Conservation (phyloP, 1,140 invertebrate genomes). For the Polypedilum vanderplanki region DNA sequence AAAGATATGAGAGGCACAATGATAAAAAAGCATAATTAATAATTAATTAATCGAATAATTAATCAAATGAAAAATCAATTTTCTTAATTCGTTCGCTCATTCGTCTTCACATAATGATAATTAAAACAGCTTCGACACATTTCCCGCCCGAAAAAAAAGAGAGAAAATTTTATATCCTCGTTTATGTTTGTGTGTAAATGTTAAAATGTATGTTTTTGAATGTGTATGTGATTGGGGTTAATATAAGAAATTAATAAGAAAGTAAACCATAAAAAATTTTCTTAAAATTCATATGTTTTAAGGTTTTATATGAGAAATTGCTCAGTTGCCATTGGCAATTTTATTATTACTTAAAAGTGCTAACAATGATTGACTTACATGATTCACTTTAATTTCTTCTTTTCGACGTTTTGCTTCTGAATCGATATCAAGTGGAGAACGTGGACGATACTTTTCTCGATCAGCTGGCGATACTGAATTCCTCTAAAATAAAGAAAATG, state of each 20-base stretch:
- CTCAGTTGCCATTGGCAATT: constrained; percentile 26
- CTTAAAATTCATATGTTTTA: background rate
- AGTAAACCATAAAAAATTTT: background rate
- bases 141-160: constrained; percentile 23
- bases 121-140: constrained; percentile 24
- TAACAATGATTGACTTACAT: constrained; percentile 56
- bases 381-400: constrained; percentile 78
- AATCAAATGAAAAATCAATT: constrained; percentile 1
- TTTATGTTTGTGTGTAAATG: background rate
- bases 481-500: constrained; percentile 45
- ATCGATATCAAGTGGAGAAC: constrained; percentile 59
- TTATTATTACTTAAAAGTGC: constrained; percentile 20
- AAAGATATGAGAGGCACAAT: background rate
- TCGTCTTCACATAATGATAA: constrained; percentile 4
- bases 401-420: constrained; percentile 64
- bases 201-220: background rate
- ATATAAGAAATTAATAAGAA: background rate
- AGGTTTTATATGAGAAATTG: constrained; percentile 4
- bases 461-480: constrained; percentile 85
- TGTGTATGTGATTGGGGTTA: background rate
- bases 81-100: background rate
- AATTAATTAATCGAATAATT: constrained; percentile 4
- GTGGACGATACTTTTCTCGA: constrained; percentile 74
- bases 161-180: background rate
- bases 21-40: background rate